A percentile compares a stretch with the other conserved stretches of the same genome.
Evolutionary conservation across 2,113 vertebrate species (phyloP).

Genomic region (Pterocles orientalis): DNA sequence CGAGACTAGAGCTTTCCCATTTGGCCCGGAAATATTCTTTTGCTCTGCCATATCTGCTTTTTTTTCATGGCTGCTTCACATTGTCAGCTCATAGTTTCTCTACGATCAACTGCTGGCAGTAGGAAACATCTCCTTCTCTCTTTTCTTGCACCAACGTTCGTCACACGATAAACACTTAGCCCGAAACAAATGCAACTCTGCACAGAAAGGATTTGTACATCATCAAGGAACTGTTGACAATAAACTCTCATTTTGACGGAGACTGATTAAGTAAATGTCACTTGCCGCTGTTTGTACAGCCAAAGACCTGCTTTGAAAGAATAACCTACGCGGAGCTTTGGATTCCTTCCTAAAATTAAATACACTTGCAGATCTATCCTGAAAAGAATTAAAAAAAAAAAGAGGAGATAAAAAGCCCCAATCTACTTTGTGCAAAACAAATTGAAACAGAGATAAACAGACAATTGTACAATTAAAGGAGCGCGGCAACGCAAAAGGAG

Average conservation of each 20-base stretch:
- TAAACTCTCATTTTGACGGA: background rate
- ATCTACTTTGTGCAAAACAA: background rate
- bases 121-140: background rate
- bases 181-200: background rate
- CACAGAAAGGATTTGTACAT: background rate
- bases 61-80: background rate
- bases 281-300: background rate
- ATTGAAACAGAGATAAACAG: background rate
- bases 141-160: rapidly evolving
- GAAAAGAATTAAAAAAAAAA: background rate
- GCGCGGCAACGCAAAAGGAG: background rate
- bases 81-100: background rate
- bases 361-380: background rate
- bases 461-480: background rate
- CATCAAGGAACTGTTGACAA: background rate
- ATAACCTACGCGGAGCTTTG: background rate
- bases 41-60: background rate
- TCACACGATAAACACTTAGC: background rate
- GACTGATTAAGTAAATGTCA: background rate
- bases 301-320: background rate
- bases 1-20: rapidly evolving
- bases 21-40: background rate
- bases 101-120: background rate
- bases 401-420: background rate
- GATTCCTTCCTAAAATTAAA: background rate